Conservation (phyloP, 2,888 invertebrate genomes). For the Autographa pulchrina region DNA sequence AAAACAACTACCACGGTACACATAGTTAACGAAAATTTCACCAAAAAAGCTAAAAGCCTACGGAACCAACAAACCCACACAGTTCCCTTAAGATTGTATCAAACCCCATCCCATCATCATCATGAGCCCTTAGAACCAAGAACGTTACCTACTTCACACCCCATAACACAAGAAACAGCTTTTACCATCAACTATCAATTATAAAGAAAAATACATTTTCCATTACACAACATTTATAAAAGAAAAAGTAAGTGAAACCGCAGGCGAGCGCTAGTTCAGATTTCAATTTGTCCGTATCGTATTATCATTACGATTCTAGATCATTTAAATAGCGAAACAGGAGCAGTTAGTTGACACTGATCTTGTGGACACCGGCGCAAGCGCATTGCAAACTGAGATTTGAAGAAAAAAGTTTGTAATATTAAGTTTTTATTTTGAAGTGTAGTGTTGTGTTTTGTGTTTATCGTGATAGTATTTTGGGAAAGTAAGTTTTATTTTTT, state of each 20-base stretch:
- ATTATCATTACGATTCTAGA: conserved; percentile 78
- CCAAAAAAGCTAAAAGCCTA: not conserved
- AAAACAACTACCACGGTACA: no score
- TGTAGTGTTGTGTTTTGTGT: conserved; percentile 51
- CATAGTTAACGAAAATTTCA: no score
- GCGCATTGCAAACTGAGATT: conserved; percentile 56
- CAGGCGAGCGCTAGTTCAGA: conserved; percentile 37
- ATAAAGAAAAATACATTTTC: conserved; percentile 22
- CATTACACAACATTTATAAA: conserved; percentile 42
- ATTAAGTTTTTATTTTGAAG: conserved; percentile 18
- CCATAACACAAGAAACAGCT: conserved; percentile 29
- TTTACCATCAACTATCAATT: conserved; percentile 37
- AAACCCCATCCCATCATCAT: not conserved
- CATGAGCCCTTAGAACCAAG: not conserved
- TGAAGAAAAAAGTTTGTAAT: conserved; percentile 15
- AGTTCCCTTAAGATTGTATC: no score
- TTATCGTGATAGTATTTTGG: conserved; percentile 9
- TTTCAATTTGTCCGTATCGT: conserved; percentile 65
- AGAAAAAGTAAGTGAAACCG: conserved; percentile 57
- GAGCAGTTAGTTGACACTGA: conserved; percentile 82
- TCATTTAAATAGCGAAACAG: conserved; percentile 87
- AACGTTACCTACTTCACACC: conserved; percentile 15
- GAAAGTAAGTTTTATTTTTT: conserved; percentile 38
- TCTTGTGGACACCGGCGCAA: conserved; percentile 69
- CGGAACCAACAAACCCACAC: not conserved